Evolutionary conservation across 2,888 invertebrate genomes (phyloP).

Genomic region (Lissocephala sabroskyi): DNA sequence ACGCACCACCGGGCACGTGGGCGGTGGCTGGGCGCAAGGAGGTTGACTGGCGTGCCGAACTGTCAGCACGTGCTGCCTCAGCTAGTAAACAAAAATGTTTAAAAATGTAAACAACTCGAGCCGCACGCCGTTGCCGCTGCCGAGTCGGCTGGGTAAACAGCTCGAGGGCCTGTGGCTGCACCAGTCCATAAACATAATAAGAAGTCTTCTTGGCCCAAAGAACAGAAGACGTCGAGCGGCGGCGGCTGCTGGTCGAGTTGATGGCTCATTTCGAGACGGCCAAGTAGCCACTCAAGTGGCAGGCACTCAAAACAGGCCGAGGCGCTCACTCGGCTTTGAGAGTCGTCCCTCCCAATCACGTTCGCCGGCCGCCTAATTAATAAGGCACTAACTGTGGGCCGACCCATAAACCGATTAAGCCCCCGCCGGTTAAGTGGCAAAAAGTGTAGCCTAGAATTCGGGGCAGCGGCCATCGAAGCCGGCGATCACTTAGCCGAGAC

Average conservation of each 20-base stretch:
- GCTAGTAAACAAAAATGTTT: conserved; percentile 13
- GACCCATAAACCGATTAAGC: too few relatives aligned
- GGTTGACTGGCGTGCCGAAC: too few relatives aligned
- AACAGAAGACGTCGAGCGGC: background rate
- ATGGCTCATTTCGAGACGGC: conserved; percentile 40
- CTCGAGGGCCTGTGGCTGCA: conserved; percentile 6
- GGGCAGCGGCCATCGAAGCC: too few relatives aligned
- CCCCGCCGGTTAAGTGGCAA: too few relatives aligned
- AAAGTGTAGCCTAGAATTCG: too few relatives aligned
- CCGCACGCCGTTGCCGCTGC: conserved; percentile 28
- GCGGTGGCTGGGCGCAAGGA: too few relatives aligned
- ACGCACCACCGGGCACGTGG: too few relatives aligned
- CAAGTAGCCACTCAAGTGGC: conserved; percentile 23
- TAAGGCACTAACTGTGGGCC: too few relatives aligned
- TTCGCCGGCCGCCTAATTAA: background rate
- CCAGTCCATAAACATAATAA: background rate
- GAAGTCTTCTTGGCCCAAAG: background rate
- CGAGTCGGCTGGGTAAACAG: conserved; percentile 6
- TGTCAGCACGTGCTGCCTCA: conserved; percentile 12
- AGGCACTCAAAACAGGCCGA: conserved; percentile 1
- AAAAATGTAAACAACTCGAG: conserved; percentile 40
- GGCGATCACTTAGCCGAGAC: too few relatives aligned
- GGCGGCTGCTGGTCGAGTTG: conserved; percentile 29
- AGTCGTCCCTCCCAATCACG: background rate
- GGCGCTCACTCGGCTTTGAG: conserved; percentile 18